phyloP scores from a whole-genome alignment of 2,888 invertebrate genomes.

The Meteorus colon region DNA sequence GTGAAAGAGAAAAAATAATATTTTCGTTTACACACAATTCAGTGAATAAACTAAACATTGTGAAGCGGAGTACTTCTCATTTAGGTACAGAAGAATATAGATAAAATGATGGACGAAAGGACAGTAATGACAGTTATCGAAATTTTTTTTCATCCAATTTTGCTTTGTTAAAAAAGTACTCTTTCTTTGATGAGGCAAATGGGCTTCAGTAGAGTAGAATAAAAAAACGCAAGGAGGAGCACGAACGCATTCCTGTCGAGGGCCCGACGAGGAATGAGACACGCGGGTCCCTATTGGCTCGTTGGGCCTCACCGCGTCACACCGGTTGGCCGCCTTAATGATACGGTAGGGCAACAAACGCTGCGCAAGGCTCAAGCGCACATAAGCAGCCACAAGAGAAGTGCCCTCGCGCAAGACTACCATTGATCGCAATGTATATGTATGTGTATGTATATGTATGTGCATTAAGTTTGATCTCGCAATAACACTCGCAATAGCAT shows the following conservation, averaged over 20 bases:
- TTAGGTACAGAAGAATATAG: too few relatives aligned
- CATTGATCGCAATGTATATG: conserved; percentile 41
- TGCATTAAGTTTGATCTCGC: too few relatives aligned
- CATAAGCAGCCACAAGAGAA: conserved; percentile 35
- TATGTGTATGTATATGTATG: not conserved
- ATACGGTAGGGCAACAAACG: conserved; percentile 63
- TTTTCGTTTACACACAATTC: not conserved
- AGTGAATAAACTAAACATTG: not conserved
- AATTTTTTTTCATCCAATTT: not conserved
- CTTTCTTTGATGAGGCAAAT: conserved; percentile 2
- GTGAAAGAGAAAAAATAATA: not conserved
- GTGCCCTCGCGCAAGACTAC: conserved; percentile 51
- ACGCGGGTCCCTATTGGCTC: conserved; percentile 66
- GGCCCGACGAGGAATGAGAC: conserved; percentile 58
- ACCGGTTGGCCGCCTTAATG: conserved; percentile 72
- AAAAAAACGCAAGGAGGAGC: conserved; percentile 48
- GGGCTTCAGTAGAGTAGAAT: not conserved
- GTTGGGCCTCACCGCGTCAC: conserved; percentile 67
- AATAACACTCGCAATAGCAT: not conserved
- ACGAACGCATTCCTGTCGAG: conserved; percentile 64
- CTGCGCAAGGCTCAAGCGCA: conserved; percentile 50
- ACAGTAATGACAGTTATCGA: not conserved
- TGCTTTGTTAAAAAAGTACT: not conserved
- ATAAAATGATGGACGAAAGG: not conserved
- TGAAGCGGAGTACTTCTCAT: too few relatives aligned